These are phyloP conservation scores for Megalurothrips usitatus DNA, from an alignment of 2,888 invertebrate species.

Conservation along the genomic window DNA sequence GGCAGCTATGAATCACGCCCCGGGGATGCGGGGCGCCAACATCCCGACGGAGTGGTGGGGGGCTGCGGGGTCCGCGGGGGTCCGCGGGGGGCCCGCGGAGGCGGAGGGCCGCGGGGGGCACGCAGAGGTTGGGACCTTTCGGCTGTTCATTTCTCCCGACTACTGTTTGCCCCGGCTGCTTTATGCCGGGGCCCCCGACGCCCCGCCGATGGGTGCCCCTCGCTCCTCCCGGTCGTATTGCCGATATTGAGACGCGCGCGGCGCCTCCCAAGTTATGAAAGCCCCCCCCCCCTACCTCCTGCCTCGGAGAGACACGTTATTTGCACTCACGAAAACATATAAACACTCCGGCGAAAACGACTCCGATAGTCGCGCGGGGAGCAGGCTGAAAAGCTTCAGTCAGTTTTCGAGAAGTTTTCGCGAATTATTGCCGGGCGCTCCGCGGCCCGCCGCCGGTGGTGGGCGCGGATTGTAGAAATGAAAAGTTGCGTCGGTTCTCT, in stretches of 20 bases:
- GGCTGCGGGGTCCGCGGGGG: constrained; percentile 33
- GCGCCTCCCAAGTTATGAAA: too few relatives aligned
- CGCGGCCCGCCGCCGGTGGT: background rate
- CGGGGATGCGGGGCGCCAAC: constrained; percentile 36
- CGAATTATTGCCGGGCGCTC: background rate
- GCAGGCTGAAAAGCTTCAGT: too few relatives aligned
- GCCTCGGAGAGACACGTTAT: too few relatives aligned
- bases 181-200: background rate
- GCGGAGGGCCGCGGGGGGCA: background rate
- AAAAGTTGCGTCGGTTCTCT: background rate
- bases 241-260: constrained; percentile 1
- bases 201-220: too few relatives aligned
- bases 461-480: background rate
- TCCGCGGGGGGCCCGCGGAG: background rate
- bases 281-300: too few relatives aligned
- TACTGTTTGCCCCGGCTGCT: constrained; percentile 9
- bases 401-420: too few relatives aligned
- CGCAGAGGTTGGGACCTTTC: constrained; percentile 13
- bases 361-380: too few relatives aligned
- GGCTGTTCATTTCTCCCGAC: background rate
- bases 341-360: too few relatives aligned
- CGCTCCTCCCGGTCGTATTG: background rate
- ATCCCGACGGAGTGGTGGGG: constrained; percentile 29
- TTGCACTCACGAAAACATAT: too few relatives aligned
- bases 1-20: constrained; percentile 28